Evolutionary conservation across 2,888 invertebrate genomes (phyloP).

Genomic region (Platycheirus rosarum): DNA sequence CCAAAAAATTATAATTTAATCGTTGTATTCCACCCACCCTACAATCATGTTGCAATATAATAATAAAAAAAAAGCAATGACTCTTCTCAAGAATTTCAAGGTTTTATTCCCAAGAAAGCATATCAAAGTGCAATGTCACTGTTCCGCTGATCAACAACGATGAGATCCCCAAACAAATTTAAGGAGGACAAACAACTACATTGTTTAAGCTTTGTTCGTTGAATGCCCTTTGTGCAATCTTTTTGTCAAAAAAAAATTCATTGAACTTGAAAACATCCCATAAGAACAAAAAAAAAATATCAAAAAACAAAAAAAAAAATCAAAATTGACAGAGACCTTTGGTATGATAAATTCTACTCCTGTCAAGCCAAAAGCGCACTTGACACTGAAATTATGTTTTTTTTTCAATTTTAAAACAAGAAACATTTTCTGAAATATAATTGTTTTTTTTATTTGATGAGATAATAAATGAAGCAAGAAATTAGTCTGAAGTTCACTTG

Average conservation of each 20-base stretch:
- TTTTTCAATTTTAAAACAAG: slow-evolving; percentile 2
- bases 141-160: slow-evolving; percentile 13
- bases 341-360: slow-evolving; percentile 31
- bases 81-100: slow-evolving; percentile 48
- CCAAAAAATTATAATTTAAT: slow-evolving; percentile 29
- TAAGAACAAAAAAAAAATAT: slow-evolving; percentile 15
- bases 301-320: slow-evolving; percentile 6
- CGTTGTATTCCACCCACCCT: slow-evolving; percentile 11
- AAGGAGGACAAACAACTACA: slow-evolving; percentile 33
- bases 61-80: slow-evolving; percentile 5
- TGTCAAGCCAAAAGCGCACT: slow-evolving; percentile 48
- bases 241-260: slow-evolving; percentile 6
- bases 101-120: slow-evolving; percentile 36
- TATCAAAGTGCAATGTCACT: slow-evolving; percentile 43
- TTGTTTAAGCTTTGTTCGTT: slow-evolving; percentile 34
- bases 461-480: no score
- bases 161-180: no score
- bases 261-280: slow-evolving; percentile 55
- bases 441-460: neutral
- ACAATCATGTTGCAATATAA: neutral
- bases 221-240: slow-evolving; percentile 51
- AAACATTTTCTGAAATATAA: neutral
- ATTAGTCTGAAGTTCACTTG: neutral
- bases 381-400: slow-evolving; percentile 43
- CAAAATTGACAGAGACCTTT: slow-evolving; percentile 21